Evolutionary conservation across 2,113 vertebrate genomes (phyloP), one percentile per base, ranked within the genome.

Genomic region (Malurus cyaneus): DNA sequence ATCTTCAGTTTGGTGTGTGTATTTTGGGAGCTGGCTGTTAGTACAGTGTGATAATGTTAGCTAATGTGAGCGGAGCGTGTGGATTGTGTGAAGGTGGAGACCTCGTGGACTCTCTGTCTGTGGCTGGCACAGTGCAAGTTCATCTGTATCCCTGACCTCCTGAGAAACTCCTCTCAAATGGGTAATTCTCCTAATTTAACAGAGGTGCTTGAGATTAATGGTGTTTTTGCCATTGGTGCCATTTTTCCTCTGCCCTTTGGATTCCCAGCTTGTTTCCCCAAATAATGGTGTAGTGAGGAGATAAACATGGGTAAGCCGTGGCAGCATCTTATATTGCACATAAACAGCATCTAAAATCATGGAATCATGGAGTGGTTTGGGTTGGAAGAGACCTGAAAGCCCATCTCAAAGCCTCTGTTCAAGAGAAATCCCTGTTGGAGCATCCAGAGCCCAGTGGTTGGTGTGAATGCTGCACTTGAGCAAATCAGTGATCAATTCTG

Each of bases 241-340:
- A 26, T 86, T 76, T 80, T 62, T 10, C 29, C 32, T 77, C 24
- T 82, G 26, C 17, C 32, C 56, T 78, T 61, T 60, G 54, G 29
- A 28, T 6, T 67, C 83, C 34, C 9, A 7, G 39, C 41, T 60
- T 34, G 18, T 86, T 84, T 49, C 32, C 70, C 25, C 15, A 32
- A 1, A 18, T 25, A 15, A 61, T n/a, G 31, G 26, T 18, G 1
- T 42, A 4, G 25, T 0, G 10, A 50, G 44, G 29, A 26, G 23
- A 2, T 18, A 4, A 49, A 21, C 29, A 23, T 0, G 0, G 20
- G 32, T 32, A 13, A 66, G 8, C 29, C 2, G 0, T 5, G 24
- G 25, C 34, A 29, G 72, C 14, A 66, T n/a, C 24, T 42, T 17
- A 9, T 5, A 2, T 29, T 72, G 24, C 46, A 59, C 6, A 3